Conservation (phyloP, 2,888 invertebrate genomes). For the Sipha maydis region DNA sequence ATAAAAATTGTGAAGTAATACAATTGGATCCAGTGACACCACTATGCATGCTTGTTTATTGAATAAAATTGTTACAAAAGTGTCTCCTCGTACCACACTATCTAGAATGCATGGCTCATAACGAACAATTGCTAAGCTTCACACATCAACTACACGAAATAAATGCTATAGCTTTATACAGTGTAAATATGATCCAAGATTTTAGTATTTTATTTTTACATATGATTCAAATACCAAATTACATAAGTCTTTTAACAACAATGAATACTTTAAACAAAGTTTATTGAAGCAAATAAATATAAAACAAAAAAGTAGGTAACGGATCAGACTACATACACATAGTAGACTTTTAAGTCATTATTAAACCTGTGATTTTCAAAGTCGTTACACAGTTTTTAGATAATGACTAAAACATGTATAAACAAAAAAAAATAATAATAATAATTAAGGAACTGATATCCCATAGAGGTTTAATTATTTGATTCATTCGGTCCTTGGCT, state of each 20-base stretch:
- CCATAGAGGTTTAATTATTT: constrained; percentile 46
- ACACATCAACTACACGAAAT: no score
- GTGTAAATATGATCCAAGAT: no score
- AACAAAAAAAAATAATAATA: constrained; percentile 23
- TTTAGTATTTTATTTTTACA: neutral
- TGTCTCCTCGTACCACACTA: no score
- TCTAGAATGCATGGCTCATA: no score
- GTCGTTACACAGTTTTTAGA: constrained; percentile 10
- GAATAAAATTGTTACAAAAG: no score
- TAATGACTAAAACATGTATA: constrained; percentile 15
- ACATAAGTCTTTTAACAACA: neutral
- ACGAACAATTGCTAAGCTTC: no score
- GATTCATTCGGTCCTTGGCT: constrained; percentile 45
- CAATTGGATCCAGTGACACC: no score
- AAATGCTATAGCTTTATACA: no score
- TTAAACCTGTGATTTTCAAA: constrained; percentile 17
- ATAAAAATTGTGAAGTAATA: no score
- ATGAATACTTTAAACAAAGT: constrained; percentile 32
- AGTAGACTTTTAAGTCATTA: constrained; percentile 38
- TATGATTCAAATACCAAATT: neutral
- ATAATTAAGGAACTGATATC: constrained; percentile 54
- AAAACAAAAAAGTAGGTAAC: constrained; percentile 52
- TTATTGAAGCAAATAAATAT: constrained; percentile 52
- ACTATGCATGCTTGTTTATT: no score
- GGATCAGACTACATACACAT: constrained; percentile 48